Percentiles rank a stretch among this genome's conserved stretches.
These are phyloP conservation scores for Drosophila gunungcola DNA, from an alignment of 1,140 invertebrate species.

Conservation along the genomic window DNA sequence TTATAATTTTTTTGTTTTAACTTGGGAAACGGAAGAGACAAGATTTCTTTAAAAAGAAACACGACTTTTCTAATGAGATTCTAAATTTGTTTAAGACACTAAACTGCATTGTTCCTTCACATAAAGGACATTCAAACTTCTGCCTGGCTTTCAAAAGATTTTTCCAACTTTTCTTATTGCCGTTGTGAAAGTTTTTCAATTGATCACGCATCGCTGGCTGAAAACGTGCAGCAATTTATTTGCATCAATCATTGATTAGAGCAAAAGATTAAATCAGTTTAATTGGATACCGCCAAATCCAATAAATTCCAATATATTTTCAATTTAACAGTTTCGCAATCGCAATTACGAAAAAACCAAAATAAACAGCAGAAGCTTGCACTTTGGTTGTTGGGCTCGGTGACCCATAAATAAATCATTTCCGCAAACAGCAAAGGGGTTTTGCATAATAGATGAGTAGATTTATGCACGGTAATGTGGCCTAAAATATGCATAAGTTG, in stretches of 20 bases:
- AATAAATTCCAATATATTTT: constrained; percentile 18
- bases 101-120: too few species aligned
- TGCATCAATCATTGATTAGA: constrained; percentile 49
- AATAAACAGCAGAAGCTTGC: constrained; percentile 20
- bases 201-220: constrained; percentile 2
- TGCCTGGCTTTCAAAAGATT: neutral
- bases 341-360: constrained; percentile 22
- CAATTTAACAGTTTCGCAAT: neutral
- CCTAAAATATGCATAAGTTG: constrained; percentile 48
- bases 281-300: constrained; percentile 31
- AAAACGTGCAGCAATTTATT: constrained; percentile 28
- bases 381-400: constrained; percentile 7
- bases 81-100: too few species aligned
- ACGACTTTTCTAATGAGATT: too few species aligned
- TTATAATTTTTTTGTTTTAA: neutral
- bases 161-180: constrained; percentile 1
- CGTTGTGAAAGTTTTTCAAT: constrained; percentile 44
- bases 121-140: neutral
- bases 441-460: constrained; percentile 50
- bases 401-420: constrained; percentile 47
- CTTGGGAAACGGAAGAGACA: too few species aligned
- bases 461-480: constrained; percentile 47
- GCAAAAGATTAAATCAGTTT: constrained; percentile 50
- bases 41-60: too few species aligned
- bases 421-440: constrained; percentile 31